Conservation (phyloP, 2,113 vertebrate species). For the zebrafish (Danio rerio) region GRCz12tu NC_133176.1:10224501-10225000, state of each 20-base stretch:
- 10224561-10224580: slow-evolving; percentile 24
- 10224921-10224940: slow-evolving; percentile 26
- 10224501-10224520: slow-evolving; percentile 14
- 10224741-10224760: background rate
- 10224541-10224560: slow-evolving; percentile 31
- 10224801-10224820: slow-evolving; percentile 24
- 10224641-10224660: slow-evolving; percentile 25
- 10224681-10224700: slow-evolving; percentile 16
- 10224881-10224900: background rate
- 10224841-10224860: slow-evolving; percentile 19
- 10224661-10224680: slow-evolving; percentile 17
- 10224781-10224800: slow-evolving; percentile 28
- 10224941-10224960: slow-evolving; percentile 40
- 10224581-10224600: slow-evolving; percentile 28
- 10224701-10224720: slow-evolving; percentile 14
- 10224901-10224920: background rate
- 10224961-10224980: slow-evolving; percentile 45
- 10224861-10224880: background rate
- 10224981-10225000: slow-evolving; percentile 33
- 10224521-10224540: slow-evolving; percentile 24
- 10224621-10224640: slow-evolving; percentile 41
- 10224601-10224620: slow-evolving; percentile 30
- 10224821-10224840: background rate
- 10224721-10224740: slow-evolving; percentile 17
- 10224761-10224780: slow-evolving; percentile 23